Conservation (phyloP, 2,113 vertebrate genomes). For the Myotis lucifugus region DNA sequence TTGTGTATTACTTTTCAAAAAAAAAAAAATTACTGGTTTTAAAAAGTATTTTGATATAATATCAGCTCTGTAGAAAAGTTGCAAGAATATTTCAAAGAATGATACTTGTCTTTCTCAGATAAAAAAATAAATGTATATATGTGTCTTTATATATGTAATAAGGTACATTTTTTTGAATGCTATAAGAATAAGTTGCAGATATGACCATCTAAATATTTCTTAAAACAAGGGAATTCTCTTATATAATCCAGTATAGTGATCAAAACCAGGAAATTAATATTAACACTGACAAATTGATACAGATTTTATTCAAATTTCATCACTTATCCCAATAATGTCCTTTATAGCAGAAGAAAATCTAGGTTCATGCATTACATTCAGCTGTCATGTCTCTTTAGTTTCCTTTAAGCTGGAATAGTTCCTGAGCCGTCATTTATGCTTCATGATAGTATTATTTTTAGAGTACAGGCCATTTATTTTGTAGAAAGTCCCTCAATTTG, state of each 20-base stretch:
- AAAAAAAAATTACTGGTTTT: not conserved
- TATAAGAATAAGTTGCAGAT: not conserved
- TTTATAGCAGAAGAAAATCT: constrained; percentile 33
- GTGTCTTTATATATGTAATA: not conserved
- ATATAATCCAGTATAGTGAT: not conserved
- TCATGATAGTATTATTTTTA: constrained; percentile 11
- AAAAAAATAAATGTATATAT: not conserved
- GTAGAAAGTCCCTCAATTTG: not conserved
- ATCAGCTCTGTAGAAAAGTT: constrained; percentile 36
- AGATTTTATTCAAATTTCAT: constrained; percentile 30
- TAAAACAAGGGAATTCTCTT: constrained; percentile 7
- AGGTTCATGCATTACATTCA: not conserved
- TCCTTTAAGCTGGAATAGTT: constrained; percentile 27
- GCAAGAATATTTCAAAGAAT: constrained; percentile 36
- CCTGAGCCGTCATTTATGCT: not conserved
- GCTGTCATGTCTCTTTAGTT: not conserved
- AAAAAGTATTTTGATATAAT: not conserved
- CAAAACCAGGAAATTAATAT: constrained; percentile 36
- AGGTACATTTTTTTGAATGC: not conserved
- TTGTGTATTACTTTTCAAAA: not conserved
- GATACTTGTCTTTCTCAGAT: not conserved
- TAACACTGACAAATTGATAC: not conserved
- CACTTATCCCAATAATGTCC: not conserved
- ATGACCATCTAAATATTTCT: not conserved
- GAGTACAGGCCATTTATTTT: constrained; percentile 11